Evolutionary conservation across 1,140 invertebrate species (phyloP), one percentile per base, ranked within the genome.

Genomic region (Atta texana): DNA sequence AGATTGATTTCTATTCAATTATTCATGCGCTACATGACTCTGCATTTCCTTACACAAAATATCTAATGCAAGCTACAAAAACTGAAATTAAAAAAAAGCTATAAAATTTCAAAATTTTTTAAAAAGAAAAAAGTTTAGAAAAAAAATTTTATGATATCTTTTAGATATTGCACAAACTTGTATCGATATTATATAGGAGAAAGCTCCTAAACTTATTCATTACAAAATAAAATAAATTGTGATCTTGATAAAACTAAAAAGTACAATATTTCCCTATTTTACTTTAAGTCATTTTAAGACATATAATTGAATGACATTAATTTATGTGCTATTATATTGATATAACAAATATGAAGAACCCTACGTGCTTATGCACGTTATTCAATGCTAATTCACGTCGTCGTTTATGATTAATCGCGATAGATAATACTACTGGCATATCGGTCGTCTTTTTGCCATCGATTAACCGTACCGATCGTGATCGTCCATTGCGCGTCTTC

Each of bases 391-490:
- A 34, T n/a, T 49, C 51, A 31, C 66, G 24, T 31, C 68, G 39
- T 5, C 28, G 3, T 59, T 61, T 49, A 74, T 82, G 69, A 84
- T 84, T 84, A 84, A 84, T 84, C 24, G n/a, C 39, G 28, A 14
- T 21, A 18, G 69, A 84, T 34, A 63, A 84, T 61, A 84, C 24
- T 61, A 74, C 39, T 61, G 24, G 7, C 78, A 44, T 34, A 66
- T 71, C 80, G 69, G 55, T 84, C 14, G 34, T 61, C 69, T 75
- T 84, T 63, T 84, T 75, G 69, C 80, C 69, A 55, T 34, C 55
- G 55, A 84, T 84, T 84, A 84, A 84, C 80, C 80, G 80, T 84
- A 84, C 53, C 69, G 80, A 84, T 74, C 69, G 57, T 61, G 80
- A 74, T 84, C 78, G 68, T 59, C 69, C 80, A 74, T 82, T n/a